phyloP scores from a whole-genome alignment of 1,140 invertebrate genomes.

The Epicauta chinensis region DNA sequence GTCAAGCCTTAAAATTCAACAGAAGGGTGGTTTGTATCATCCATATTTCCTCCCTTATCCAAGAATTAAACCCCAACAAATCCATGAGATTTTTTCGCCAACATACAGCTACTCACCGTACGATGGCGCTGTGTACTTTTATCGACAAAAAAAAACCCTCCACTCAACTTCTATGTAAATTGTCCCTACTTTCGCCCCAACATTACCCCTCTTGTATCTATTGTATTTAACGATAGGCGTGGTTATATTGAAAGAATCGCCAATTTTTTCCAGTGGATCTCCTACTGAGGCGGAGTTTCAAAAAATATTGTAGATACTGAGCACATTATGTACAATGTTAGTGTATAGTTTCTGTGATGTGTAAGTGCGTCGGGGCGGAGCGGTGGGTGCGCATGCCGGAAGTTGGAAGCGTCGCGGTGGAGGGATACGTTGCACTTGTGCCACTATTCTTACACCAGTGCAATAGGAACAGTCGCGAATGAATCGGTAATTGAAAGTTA shows the following conservation, averaged over 20 bases:
- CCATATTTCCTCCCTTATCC: too few species aligned
- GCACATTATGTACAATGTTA: constrained; percentile 2
- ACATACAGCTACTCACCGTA: too few species aligned
- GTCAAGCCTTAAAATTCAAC: too few species aligned
- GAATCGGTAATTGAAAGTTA: background rate
- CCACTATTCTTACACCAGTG: background rate
- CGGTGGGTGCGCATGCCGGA: constrained; percentile 18
- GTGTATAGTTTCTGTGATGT: too few species aligned
- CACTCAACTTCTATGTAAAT: background rate
- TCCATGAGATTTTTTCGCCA: too few species aligned
- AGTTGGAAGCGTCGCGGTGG: constrained; percentile 9
- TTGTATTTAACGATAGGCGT: constrained; percentile 4
- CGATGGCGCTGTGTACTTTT: too few species aligned
- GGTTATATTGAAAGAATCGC: constrained; percentile 9
- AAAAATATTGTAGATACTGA: constrained; percentile 5
- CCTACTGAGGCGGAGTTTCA: constrained; percentile 12
- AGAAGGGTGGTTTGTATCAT: too few species aligned
- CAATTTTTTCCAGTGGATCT: constrained; percentile 12
- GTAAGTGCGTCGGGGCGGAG: constrained; percentile 13
- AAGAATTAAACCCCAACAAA: too few species aligned
- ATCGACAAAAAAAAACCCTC: too few species aligned
- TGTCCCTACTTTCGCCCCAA: background rate
- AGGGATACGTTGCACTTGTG: constrained; percentile 3
- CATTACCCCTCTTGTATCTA: background rate
- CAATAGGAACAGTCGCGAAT: background rate